Evolutionary conservation across 2,113 vertebrate species (phyloP).

Genomic region (Trochalopteron elliotii): DNA sequence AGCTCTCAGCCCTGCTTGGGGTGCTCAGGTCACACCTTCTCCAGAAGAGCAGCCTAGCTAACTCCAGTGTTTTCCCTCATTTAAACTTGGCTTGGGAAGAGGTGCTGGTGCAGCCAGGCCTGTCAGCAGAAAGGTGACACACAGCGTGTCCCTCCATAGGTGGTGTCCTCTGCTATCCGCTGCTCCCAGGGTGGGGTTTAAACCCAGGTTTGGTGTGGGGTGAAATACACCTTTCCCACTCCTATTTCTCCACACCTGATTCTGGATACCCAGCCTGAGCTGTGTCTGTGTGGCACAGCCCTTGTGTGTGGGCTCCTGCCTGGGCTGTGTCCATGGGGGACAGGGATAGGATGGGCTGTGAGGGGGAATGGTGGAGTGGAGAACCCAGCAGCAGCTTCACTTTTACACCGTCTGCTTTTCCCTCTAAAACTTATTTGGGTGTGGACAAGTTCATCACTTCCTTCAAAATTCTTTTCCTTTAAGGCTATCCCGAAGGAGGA

Average conservation of each 20-base stretch:
- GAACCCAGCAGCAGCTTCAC: neutral
- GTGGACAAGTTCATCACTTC: fast-evolving
- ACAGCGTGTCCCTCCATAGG: fast-evolving
- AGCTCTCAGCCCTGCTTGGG: neutral
- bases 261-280: neutral
- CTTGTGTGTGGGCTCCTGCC: neutral
- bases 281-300: neutral
- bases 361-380: neutral
- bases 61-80: neutral
- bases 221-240: neutral
- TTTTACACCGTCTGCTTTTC: neutral
- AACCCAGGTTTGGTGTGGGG: neutral
- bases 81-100: neutral
- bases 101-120: neutral
- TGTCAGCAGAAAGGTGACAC: neutral
- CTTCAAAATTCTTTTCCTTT: neutral
- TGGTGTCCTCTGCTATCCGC: neutral
- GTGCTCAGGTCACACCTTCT: neutral
- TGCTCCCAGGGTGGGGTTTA: neutral
- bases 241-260: fast-evolving
- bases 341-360: neutral
- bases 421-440: neutral
- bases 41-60: neutral
- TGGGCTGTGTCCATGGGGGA: neutral
- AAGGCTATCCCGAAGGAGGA: constrained; percentile 73